These are phyloP conservation scores for Drosophila santomea DNA, from an alignment of 1,140 invertebrate species.

Conservation along the genomic window DNA sequence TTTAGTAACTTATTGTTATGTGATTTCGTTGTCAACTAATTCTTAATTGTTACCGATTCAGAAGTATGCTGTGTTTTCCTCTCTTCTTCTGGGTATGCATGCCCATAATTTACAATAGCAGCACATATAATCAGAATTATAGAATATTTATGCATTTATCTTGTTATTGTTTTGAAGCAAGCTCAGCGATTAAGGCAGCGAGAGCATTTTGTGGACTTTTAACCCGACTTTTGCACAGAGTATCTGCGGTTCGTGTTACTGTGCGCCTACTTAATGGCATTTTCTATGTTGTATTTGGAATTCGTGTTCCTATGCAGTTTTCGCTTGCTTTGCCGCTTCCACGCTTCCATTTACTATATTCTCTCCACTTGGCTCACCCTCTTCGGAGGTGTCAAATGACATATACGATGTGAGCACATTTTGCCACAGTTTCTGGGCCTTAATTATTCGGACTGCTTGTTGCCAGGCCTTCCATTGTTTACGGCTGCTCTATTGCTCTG, in stretches of 20 bases:
- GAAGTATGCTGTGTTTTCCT: not conserved
- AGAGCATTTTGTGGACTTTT: not conserved
- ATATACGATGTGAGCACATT: conserved; percentile 28
- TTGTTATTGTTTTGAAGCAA: conserved; percentile 25
- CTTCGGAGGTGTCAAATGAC: conserved; percentile 41
- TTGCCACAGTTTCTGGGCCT: conserved; percentile 21
- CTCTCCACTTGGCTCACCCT: conserved; percentile 11
- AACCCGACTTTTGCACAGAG: conserved; percentile 2
- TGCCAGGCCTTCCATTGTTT: conserved; percentile 21
- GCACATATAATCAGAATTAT: not conserved
- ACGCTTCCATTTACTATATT: conserved; percentile 15
- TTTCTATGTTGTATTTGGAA: conserved; percentile 34
- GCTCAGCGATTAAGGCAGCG: conserved; percentile 10
- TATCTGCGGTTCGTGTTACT: conserved; percentile 18
- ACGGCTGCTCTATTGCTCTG: conserved; percentile 1
- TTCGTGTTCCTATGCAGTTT: conserved; percentile 51
- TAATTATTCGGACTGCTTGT: conserved; percentile 32
- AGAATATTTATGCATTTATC: conserved; percentile 11
- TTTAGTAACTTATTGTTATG: no score
- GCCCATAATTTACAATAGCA: no score
- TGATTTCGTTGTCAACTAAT: not conserved
- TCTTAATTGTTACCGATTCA: not conserved
- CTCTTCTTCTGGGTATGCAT: no score
- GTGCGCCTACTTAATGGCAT: not conserved
- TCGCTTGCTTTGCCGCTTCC: conserved; percentile 27